Evolutionary conservation across 2,888 invertebrate species (phyloP), one percentile per base, ranked within the genome.

Genomic region (Hetaerina titia): DNA sequence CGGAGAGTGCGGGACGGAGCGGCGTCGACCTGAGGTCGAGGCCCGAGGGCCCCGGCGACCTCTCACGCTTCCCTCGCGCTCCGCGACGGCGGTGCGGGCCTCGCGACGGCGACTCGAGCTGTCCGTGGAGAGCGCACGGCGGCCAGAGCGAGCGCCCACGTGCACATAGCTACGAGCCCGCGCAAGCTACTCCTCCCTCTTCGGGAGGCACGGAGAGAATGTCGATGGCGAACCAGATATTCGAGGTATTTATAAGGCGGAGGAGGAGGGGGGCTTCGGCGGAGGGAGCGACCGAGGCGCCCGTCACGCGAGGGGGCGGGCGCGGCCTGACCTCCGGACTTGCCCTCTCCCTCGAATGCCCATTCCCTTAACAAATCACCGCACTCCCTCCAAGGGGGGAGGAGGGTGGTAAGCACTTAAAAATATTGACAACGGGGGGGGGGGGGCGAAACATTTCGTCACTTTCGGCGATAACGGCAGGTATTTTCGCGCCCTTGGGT

Each of bases 161-260:
- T 69, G 56, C 92, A 31, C 63, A 56, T 56, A 92, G 69, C 22
- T 69, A 90, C 90, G 90, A 63, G 64, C 90, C 22, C 90, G 64
- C 64, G 63, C 63, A 45, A 63, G 63, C 63, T 31, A 64, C 45
- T 25, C 90, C 90, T 90, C 90, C 90, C 90, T 58, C 90, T 19
- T n/a, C 90, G 90, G 25, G 64, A 45, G 57, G 92, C 92, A 92
- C 69, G 92, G 74, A 92, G 92, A 22, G 92, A 92, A 45, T 92
- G 92, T 92, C 92, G 74, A 92, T 92, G 69, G 92, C 56, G 92
- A 92, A 69, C 56, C 69, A 69, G 92, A 92, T 92, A 92, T 92
- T 92, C 92, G 56, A 92, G 64, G 92, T 92, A 92, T 92, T 92
- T 92, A 92, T 92, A 92, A 64, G 69, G 92, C 69, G 92, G 69